These are phyloP conservation scores for Teleopsis dalmanni DNA, from an alignment of 1,140 invertebrate genomes.

Conservation along the genomic window DNA sequence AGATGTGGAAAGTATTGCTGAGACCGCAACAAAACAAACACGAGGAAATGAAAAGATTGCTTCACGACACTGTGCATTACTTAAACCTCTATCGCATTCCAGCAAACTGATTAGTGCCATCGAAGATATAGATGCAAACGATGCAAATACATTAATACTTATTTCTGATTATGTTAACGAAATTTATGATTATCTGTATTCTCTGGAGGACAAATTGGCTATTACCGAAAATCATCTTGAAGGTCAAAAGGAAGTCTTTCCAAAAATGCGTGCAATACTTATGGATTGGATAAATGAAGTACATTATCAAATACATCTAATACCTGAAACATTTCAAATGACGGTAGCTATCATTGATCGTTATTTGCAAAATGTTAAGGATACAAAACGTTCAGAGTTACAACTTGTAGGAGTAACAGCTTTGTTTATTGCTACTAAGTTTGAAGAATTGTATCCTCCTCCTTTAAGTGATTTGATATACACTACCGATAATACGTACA, in stretches of 20 bases:
- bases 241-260: constrained; percentile 52
- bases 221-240: constrained; percentile 54
- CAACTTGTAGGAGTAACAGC: constrained; percentile 88
- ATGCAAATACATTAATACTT: constrained; percentile 63
- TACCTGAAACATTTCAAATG: constrained; percentile 87
- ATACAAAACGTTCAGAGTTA: constrained; percentile 55
- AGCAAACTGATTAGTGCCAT: constrained; percentile 18
- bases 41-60: not conserved
- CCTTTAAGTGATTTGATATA: constrained; percentile 85
- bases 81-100: not conserved
- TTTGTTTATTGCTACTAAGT: constrained; percentile 89
- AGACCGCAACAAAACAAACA: not conserved
- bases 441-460: constrained; percentile 90
- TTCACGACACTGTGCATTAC: not conserved
- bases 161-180: constrained; percentile 75
- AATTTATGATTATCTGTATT: constrained; percentile 68
- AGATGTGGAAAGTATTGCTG: too few species aligned
- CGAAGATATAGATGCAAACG: constrained; percentile 66
- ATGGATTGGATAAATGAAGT: constrained; percentile 94
- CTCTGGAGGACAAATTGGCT: constrained; percentile 56
- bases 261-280: constrained; percentile 79
- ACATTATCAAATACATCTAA: constrained; percentile 76
- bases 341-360: constrained; percentile 83
- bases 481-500: constrained; percentile 85
- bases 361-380: constrained; percentile 70